Evolutionary conservation across 1,140 invertebrate genomes (phyloP), one percentile per base, ranked within the genome.

Genomic region (Thalassaphorura encarpata): DNA sequence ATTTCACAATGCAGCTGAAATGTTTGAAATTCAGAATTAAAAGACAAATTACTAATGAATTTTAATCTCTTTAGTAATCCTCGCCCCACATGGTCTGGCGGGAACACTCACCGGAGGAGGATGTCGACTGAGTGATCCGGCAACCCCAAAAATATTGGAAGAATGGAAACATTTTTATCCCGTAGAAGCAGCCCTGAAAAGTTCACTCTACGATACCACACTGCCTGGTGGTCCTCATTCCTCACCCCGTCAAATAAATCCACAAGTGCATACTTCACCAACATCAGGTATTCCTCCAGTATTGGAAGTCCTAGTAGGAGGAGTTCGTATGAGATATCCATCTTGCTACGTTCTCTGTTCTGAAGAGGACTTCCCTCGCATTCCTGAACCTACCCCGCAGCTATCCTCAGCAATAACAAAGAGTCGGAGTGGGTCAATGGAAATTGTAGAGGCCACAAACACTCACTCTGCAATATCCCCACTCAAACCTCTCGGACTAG

Each of bases 101-200:
- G 94, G 88, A 15, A 85, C 83, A 21, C 75, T 97, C 66, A 95
- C 91, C 36, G 92, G 93, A 15, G 84, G 90, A 65, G 80, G 79
- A 53, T 88, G 79, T 71, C 78, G 82, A 74, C 82, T 81, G 66
- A 78, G 71, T 61, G 92, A 84, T 74, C 76, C 78, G 39, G 77
- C 73, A 67, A 84, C 81, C 52, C 80, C 80, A 60, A 86, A 87
- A 63, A 77, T 95, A 53, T 73, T 96, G 24, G 87, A 94, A 64
- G 90, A 95, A 65, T 97, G 94, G 94, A 78, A 82, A 54, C 86
- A 89, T 67, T 95, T 95, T 71, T 97, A 95, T 75, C 91, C 92
- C 43, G 76, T 88, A 69, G 79, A 79, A 61, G 62, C 55, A 52
- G 54, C 53, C 43, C 55, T 65, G 3, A 65, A 65, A 50, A 41